Evolutionary conservation across 23 tunicate genomes (phyloP).

Genomic region (Styela clava): DNA sequence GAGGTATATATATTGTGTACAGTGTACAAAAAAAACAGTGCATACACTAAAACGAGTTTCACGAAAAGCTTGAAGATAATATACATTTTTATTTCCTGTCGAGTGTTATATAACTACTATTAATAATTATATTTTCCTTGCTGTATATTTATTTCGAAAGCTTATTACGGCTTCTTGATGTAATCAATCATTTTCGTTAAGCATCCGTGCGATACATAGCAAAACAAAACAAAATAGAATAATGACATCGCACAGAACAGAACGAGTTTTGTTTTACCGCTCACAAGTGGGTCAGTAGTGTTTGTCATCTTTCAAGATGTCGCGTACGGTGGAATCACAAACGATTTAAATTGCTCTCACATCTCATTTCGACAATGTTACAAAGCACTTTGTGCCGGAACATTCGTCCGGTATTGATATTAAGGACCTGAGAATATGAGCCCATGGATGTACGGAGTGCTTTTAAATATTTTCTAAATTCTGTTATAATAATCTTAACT

Average conservation of each 20-base stretch:
- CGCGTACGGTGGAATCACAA: neutral
- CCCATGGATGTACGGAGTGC: neutral
- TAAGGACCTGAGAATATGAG: neutral
- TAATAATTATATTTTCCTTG: no score
- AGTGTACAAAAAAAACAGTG: no score
- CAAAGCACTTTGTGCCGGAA: neutral
- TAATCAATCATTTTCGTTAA: no score
- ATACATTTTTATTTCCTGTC: no score
- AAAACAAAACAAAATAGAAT: neutral
- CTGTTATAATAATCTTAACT: neutral
- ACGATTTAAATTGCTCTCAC: neutral
- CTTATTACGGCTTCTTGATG: no score
- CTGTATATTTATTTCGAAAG: no score
- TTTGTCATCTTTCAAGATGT: neutral
- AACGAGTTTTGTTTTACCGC: neutral
- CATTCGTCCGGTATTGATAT: neutral
- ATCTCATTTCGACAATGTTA: neutral
- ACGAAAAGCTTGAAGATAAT: no score
- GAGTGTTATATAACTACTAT: no score
- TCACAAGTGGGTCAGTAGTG: neutral
- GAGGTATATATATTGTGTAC: no score
- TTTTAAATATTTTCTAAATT: no score
- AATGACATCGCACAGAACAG: neutral
- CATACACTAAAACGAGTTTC: no score
- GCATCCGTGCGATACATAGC: neutral